Conservation (phyloP, 2,113 vertebrate genomes). For the Pampusana beccarii region DNA sequence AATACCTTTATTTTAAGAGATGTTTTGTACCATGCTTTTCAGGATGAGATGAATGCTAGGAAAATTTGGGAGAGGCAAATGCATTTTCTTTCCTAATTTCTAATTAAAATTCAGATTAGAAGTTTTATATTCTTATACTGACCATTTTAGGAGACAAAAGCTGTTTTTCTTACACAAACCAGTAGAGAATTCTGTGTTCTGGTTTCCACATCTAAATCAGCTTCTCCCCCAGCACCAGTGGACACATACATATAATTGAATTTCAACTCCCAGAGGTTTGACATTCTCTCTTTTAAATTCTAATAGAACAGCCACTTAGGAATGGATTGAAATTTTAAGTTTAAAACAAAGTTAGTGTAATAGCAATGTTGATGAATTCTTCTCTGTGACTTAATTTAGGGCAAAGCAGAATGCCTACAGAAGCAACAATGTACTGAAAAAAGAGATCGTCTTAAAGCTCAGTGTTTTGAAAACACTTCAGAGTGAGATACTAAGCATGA, state of each 20-base stretch:
- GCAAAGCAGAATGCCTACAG: neutral
- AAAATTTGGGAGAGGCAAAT: neutral
- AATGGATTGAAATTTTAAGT: neutral
- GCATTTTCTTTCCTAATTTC: neutral
- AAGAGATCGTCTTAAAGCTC: neutral
- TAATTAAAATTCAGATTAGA: neutral
- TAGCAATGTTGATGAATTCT: neutral
- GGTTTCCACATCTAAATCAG: constrained; percentile 23
- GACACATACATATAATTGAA: constrained; percentile 34
- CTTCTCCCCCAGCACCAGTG: neutral
- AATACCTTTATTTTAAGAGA: neutral
- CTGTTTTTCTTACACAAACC: constrained; percentile 4
- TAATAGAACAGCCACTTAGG: neutral
- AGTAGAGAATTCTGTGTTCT: neutral
- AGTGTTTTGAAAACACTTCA: neutral
- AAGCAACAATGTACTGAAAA: neutral
- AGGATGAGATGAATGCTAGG: neutral
- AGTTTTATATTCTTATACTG: neutral
- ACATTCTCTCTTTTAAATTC: constrained; percentile 3
- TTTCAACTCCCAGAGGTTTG: constrained; percentile 14
- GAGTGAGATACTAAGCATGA: neutral
- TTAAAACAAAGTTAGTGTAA: neutral
- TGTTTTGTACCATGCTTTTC: neutral
- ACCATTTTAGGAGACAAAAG: neutral
- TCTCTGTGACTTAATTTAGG: neutral